Evolutionary conservation across 1,140 invertebrate genomes (phyloP).

Genomic region (Drosophila arawakana): DNA sequence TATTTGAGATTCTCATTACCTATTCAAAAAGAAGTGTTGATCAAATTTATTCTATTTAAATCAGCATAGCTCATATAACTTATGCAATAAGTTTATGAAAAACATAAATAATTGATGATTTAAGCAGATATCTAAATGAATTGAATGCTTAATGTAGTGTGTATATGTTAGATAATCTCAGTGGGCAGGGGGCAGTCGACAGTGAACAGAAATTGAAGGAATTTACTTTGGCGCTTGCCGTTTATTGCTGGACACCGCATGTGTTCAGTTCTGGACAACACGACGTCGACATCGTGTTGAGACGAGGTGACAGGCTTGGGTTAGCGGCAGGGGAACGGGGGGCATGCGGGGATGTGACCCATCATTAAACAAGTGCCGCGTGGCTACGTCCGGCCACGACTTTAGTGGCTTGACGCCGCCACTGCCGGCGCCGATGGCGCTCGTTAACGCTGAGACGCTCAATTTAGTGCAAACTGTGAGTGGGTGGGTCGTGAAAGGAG

Average conservation of each 20-base stretch:
- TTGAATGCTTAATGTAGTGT: conserved; percentile 8
- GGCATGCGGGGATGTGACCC: conserved; percentile 41
- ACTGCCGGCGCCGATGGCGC: conserved; percentile 46
- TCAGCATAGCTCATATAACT: too few species aligned
- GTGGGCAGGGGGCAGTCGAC: not conserved
- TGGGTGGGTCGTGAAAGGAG: not conserved
- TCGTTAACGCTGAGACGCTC: conserved; percentile 81
- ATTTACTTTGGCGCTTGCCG: conserved; percentile 62
- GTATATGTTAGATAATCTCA: conserved; percentile 24
- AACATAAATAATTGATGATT: not conserved
- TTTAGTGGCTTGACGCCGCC: conserved; percentile 30
- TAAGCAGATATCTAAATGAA: conserved; percentile 4
- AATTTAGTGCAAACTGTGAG: conserved; percentile 69
- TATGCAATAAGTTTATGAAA: too few species aligned
- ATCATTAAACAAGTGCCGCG: conserved; percentile 67
- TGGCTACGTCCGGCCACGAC: conserved; percentile 74
- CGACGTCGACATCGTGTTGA: conserved; percentile 5
- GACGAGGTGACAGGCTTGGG: too few species aligned
- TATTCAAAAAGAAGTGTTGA: too few species aligned
- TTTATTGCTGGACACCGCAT: conserved; percentile 70
- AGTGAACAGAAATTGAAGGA: not conserved
- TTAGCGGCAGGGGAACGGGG: not conserved
- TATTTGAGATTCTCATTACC: too few species aligned
- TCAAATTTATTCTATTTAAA: too few species aligned
- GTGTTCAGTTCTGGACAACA: conserved; percentile 54